These are phyloP conservation scores for Nephrotoma appendiculata DNA, from an alignment of 2,888 invertebrate species.

Conservation along the genomic window DNA sequence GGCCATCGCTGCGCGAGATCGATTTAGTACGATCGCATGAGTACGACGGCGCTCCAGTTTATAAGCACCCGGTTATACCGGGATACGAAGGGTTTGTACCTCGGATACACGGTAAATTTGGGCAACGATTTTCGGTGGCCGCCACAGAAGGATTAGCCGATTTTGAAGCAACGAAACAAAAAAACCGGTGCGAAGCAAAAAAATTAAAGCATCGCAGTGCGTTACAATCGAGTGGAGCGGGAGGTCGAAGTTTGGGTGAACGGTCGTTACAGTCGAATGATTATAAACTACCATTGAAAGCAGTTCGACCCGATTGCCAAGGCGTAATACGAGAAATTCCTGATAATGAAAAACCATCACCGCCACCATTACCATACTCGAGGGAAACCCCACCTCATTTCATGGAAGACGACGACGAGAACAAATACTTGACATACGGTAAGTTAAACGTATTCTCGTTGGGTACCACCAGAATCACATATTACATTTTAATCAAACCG, in stretches of 20 bases:
- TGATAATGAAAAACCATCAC: conserved; percentile 34
- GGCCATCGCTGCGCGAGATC: conserved; percentile 50
- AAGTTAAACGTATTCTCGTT: conserved; percentile 6
- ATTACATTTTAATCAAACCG: not conserved
- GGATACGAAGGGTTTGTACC: conserved; percentile 57
- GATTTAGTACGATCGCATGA: conserved; percentile 49
- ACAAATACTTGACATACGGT: conserved; percentile 27
- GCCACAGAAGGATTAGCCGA: conserved; percentile 59
- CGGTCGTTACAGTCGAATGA: conserved; percentile 42
- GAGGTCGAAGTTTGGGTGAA: conserved; percentile 23
- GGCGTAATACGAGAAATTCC: conserved; percentile 45
- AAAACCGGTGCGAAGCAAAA: conserved; percentile 37
- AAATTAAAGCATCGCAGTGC: conserved; percentile 21
- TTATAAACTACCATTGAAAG: conserved; percentile 51
- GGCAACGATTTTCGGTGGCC: conserved; percentile 54
- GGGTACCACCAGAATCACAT: not conserved
- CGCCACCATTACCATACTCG: conserved; percentile 19
- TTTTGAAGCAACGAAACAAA: conserved; percentile 47
- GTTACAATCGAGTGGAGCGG: conserved; percentile 20
- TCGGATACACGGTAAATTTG: conserved; percentile 46
- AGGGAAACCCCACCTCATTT: conserved; percentile 27
- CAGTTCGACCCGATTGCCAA: conserved; percentile 52
- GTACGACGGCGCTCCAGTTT: conserved; percentile 50
- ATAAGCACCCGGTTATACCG: conserved; percentile 57
- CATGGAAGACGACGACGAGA: conserved; percentile 23